A percentile compares a stretch with the other conserved stretches of the same genome.
phyloP scores from a whole-genome alignment of 2,888 invertebrate species.

The Pelosia muscerda region DNA sequence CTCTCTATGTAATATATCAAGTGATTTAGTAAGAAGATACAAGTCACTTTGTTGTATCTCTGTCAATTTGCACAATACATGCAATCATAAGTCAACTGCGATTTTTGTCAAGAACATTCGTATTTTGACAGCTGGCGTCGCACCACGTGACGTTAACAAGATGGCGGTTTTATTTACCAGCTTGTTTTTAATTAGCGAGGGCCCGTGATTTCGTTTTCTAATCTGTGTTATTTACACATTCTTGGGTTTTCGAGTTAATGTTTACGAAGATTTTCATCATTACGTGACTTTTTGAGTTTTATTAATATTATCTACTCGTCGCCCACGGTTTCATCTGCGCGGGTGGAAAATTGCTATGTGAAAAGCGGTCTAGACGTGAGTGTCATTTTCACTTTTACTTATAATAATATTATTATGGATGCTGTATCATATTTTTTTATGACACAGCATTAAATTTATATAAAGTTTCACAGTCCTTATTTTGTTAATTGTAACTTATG shows the following conservation, averaged over 20 bases:
- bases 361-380: too few species aligned
- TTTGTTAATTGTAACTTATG: too few species aligned
- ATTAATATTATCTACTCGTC: not conserved
- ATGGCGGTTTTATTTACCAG: slow-evolving; percentile 20
- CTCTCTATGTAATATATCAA: too few species aligned
- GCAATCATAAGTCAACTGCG: slow-evolving; percentile 34
- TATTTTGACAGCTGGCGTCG: slow-evolving; percentile 23
- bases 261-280: not conserved
- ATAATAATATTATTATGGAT: too few species aligned
- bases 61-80: slow-evolving; percentile 19
- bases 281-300: not conserved
- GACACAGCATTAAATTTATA: too few species aligned
- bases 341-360: too few species aligned
- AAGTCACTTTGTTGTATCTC: slow-evolving; percentile 3
- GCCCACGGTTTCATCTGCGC: too few species aligned
- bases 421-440: not conserved
- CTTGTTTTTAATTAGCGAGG: slow-evolving; percentile 42
- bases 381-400: too few species aligned
- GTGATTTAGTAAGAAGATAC: not conserved
- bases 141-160: slow-evolving; percentile 26
- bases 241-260: not conserved
- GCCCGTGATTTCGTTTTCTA: slow-evolving; percentile 17
- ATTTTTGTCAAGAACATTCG: slow-evolving; percentile 35
- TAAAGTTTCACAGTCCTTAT: too few species aligned
- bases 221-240: not conserved